Conservation (phyloP, 1,140 invertebrate species). For the Ridgeia piscesae region DNA sequence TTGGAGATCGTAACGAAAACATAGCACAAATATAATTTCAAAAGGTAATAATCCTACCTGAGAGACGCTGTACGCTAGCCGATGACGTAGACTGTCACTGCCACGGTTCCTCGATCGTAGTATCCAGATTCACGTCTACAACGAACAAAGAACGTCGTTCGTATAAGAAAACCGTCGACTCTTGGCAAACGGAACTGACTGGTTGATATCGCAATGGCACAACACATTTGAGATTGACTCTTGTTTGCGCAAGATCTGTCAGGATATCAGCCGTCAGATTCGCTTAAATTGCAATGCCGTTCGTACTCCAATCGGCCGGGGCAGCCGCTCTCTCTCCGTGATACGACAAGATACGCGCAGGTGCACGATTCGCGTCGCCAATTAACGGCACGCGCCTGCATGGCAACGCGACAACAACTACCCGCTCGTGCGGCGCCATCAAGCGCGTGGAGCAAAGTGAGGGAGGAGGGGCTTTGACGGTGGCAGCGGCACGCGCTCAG, state of each 20-base stretch:
- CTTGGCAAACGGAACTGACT: background rate
- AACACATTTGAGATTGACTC: background rate
- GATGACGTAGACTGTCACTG: background rate
- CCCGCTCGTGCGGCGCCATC: background rate
- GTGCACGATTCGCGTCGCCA: background rate
- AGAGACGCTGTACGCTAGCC: background rate
- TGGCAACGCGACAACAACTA: background rate
- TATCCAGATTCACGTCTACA: background rate
- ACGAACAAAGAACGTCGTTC: background rate
- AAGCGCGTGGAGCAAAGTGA: background rate
- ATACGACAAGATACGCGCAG: background rate
- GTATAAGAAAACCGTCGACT: background rate
- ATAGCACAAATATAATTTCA: background rate
- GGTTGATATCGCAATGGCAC: background rate
- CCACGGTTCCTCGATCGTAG: background rate
- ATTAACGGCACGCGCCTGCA: background rate
- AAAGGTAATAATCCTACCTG: background rate
- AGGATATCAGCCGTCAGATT: background rate
- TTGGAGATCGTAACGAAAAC: background rate
- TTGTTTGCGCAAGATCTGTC: background rate
- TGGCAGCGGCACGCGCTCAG: background rate
- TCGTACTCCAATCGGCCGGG: background rate
- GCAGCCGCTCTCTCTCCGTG: background rate
- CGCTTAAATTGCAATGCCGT: background rate
- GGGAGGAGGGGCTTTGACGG: no score